Conservation (phyloP, 1,140 invertebrate genomes). For the Drosophila mayri region DNA sequence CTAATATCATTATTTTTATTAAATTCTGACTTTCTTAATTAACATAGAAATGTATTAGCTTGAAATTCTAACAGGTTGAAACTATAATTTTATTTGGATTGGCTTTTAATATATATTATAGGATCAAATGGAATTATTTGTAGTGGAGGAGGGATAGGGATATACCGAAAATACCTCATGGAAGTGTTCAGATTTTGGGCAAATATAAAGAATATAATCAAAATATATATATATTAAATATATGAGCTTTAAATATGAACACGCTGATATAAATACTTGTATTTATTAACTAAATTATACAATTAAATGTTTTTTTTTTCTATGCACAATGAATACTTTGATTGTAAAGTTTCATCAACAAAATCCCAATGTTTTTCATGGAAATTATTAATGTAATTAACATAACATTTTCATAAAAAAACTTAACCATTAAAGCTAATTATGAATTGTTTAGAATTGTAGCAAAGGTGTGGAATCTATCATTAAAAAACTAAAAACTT, state of each 20-base stretch:
- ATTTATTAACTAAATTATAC: slow-evolving; percentile 7
- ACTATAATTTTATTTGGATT: background rate
- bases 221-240: too few relatives aligned
- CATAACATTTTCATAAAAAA: background rate
- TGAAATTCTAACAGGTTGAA: too few relatives aligned
- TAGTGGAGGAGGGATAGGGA: background rate
- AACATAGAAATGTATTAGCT: background rate
- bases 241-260: too few relatives aligned
- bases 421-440: background rate
- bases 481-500: too few relatives aligned
- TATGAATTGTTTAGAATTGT: background rate
- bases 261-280: background rate
- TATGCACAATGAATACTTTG: background rate
- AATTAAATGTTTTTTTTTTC: background rate
- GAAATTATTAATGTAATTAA: background rate
- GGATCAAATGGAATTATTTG: background rate
- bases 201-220: too few relatives aligned
- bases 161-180: slow-evolving; percentile 3
- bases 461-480: background rate
- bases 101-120: background rate
- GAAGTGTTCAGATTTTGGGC: background rate
- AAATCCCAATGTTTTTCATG: background rate
- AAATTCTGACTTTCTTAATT: background rate
- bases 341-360: background rate
- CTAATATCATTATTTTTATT: background rate